Evolutionary conservation across 2,888 invertebrate genomes (phyloP).

Genomic region (Oscheius sp.): DNA sequence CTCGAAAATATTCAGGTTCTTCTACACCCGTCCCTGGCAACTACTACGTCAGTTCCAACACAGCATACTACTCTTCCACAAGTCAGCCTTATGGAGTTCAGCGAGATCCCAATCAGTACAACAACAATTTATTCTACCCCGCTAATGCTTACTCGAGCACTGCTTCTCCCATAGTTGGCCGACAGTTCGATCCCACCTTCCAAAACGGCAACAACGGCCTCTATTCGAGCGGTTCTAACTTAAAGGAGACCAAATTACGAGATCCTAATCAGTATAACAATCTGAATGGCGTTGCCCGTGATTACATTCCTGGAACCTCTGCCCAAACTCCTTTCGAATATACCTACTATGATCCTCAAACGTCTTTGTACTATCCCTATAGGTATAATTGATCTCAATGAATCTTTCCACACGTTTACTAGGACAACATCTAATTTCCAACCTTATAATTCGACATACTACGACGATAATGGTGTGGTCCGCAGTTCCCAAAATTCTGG

Average conservation of each 20-base stretch:
- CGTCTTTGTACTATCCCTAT: conserved; percentile 53
- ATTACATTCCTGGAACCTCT: conserved; percentile 20
- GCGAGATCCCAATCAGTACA: conserved; percentile 9
- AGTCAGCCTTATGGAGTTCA: neutral
- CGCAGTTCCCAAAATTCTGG: neutral
- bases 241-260: conserved; percentile 50
- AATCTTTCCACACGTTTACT: conserved; percentile 4
- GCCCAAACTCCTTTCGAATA: conserved; percentile 17
- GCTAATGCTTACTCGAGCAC: conserved; percentile 23
- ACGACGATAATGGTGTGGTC: conserved; percentile 18
- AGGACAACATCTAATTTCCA: conserved; percentile 22
- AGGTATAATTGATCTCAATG: conserved; percentile 41
- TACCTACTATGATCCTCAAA: conserved; percentile 31
- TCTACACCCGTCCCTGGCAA: conserved; percentile 1
- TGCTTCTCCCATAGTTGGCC: neutral
- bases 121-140: conserved; percentile 18
- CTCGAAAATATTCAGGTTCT: conserved; percentile 10
- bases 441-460: conserved; percentile 22
- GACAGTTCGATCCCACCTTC: conserved; percentile 10
- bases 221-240: conserved; percentile 46
- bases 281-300: conserved; percentile 5
- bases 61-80: conserved; percentile 1
- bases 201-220: neutral
- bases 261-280: conserved; percentile 36
- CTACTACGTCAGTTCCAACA: neutral